Conservation (phyloP, 2,797 vertebrate species). For the Diceros bicornis region DNA sequence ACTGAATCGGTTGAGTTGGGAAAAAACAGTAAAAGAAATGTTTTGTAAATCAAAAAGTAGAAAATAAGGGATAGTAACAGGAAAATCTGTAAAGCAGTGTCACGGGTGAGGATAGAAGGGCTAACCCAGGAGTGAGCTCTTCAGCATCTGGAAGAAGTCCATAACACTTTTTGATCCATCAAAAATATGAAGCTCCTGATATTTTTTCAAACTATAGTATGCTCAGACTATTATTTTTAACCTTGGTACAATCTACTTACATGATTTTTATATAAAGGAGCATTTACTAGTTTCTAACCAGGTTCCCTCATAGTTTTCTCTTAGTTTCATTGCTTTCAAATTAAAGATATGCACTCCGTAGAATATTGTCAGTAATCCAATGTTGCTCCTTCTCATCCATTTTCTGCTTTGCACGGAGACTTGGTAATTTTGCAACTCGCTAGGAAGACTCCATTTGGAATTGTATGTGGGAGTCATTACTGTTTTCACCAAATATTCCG, state of each 20-base stretch:
- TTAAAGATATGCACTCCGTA: not conserved
- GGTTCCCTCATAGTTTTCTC: not conserved
- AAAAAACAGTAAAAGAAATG: slow-evolving; percentile 4
- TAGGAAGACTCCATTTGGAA: slow-evolving; percentile 31
- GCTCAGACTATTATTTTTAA: slow-evolving; percentile 18
- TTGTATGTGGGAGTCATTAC: not conserved
- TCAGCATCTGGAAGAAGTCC: not conserved
- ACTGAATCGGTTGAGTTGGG: not conserved
- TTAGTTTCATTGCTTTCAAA: slow-evolving; percentile 22
- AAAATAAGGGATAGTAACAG: not conserved
- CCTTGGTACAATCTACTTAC: not conserved
- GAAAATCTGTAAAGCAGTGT: not conserved
- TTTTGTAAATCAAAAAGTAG: not conserved
- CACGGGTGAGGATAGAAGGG: not conserved
- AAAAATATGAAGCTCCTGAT: not conserved
- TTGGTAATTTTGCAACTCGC: not conserved
- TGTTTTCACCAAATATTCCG: not conserved
- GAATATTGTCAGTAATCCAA: not conserved
- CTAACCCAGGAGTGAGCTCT: not conserved
- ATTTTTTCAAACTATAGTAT: not conserved
- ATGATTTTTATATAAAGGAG: not conserved
- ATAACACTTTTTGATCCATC: not conserved
- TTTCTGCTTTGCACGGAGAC: not conserved
- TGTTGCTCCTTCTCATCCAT: not conserved
- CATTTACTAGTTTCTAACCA: slow-evolving; percentile 10